Evolutionary conservation across 2,113 vertebrate genomes (phyloP), one percentile per base, ranked within the genome.

Genomic region (Azemiops feae): DNA sequence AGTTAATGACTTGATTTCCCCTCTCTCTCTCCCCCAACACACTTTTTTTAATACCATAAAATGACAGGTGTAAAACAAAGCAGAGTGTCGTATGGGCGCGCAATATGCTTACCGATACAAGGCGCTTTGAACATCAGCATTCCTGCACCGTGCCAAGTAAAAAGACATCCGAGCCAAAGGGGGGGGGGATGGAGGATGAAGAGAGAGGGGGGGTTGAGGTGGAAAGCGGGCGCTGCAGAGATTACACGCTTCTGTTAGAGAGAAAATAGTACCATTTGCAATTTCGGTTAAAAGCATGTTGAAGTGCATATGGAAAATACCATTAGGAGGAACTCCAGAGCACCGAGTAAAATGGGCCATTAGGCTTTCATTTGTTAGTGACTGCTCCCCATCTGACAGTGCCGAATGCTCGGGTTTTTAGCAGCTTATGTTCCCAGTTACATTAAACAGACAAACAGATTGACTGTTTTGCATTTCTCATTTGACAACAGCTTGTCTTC

Each of bases 391-490:
- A 99, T 99, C 98, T 99, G 99, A 99, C 98, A 97, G 97, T 97
- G 96, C 98, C 98, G 98, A 98, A 98, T 98, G 98, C 97, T 97
- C 95, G 97, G 97, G 97, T 97, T 98, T 97, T 97, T 97, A 97
- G 97, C 98, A 98, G 98, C 98, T 98, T 98, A 98, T 99, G 98
- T 98, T 98, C 98, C 98, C 97, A 96, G 97, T 99, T 98, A 98
- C 98, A 98, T 98, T 98, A 99, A 99, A 99, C 98, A 99, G 98
- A 99, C 98, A 98, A 98, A 98, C 99, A 99, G 98, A 99, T 99
- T 99, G 99, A 98, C 98, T 98, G 96, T 98, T 98, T 98, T 98
- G 98, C 98, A 98, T 98, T 98, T 98, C 98, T 98, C 98, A 97
- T 98, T 98, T 98, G 98, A 98, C 97, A 98, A 98, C 98, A 98